Evolutionary conservation across 2,113 vertebrate genomes (phyloP).

Genomic region (Danionella cerebrum): DNA sequence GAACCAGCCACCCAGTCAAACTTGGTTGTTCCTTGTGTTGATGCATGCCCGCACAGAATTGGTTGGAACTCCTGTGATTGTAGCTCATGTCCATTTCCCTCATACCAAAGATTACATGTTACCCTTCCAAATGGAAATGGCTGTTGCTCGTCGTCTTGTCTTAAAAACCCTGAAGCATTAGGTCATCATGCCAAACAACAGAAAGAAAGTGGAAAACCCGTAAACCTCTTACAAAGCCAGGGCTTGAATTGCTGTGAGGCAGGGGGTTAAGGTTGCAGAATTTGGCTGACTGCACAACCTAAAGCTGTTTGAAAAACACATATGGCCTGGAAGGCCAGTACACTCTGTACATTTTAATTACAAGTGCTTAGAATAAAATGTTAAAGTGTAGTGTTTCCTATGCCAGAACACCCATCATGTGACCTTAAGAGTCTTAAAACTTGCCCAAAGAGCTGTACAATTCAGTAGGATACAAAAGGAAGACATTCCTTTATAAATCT

Average conservation of each 20-base stretch:
- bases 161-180: background rate
- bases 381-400: background rate
- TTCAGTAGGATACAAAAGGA: no score
- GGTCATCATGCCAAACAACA: background rate
- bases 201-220: background rate
- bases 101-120: background rate
- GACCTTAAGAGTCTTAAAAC: no score
- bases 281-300: background rate
- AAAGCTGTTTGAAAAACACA: background rate
- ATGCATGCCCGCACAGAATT: background rate
- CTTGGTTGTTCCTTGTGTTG: background rate
- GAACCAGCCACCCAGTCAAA: slow-evolving; percentile 10
- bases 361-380: background rate
- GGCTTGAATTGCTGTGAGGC: slow-evolving; percentile 5
- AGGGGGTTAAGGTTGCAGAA: slow-evolving; percentile 11
- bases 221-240: slow-evolving; percentile 23
- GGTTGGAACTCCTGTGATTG: no score
- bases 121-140: background rate
- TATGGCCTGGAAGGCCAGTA: background rate
- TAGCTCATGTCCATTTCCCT: background rate
- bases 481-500: no score
- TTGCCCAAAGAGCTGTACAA: no score
- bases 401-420: background rate
- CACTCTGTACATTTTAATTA: background rate
- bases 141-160: background rate